Evolutionary conservation across 1,140 invertebrate species (phyloP).

Genomic region (Atta colombica): DNA sequence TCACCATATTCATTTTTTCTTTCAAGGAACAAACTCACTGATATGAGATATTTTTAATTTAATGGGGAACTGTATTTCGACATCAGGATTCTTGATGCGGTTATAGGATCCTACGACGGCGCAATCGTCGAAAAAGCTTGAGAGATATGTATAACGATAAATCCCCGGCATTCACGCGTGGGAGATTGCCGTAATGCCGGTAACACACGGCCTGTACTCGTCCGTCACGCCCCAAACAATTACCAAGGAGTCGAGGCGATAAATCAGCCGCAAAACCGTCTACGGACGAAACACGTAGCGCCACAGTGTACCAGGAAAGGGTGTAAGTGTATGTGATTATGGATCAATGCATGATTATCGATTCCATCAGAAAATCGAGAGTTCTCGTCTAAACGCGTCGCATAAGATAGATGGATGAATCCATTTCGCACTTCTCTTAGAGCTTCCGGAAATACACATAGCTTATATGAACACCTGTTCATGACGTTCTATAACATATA

Average conservation of each 20-base stretch:
- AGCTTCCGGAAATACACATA: neutral
- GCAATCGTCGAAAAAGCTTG: slow-evolving; percentile 29
- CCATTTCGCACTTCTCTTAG: neutral
- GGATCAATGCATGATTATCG: slow-evolving; percentile 35
- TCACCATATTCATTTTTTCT: neutral
- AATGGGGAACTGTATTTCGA: slow-evolving; percentile 40
- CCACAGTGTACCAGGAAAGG: neutral
- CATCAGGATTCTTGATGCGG: neutral
- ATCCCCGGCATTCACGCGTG: slow-evolving; percentile 69
- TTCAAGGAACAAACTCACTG: neutral
- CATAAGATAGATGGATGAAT: slow-evolving; percentile 5
- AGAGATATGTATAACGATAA: slow-evolving; percentile 65
- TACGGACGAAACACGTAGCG: slow-evolving; percentile 50
- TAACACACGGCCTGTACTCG: slow-evolving; percentile 62
- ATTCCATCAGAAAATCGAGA: slow-evolving; percentile 59
- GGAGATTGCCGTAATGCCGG: slow-evolving; percentile 64
- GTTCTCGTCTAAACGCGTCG: slow-evolving; percentile 30
- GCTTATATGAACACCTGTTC: neutral
- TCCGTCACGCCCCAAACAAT: slow-evolving; percentile 77
- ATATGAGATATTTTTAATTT: slow-evolving; percentile 39
- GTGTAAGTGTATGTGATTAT: slow-evolving; percentile 1
- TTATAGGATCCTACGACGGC: neutral
- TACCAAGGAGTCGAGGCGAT: slow-evolving; percentile 73
- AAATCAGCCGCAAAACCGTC: slow-evolving; percentile 74
- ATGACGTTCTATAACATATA: neutral